Base-by-base conservation (phyloP, 1,140 invertebrate genomes). In the Calliopsis andreniformis region DNA sequence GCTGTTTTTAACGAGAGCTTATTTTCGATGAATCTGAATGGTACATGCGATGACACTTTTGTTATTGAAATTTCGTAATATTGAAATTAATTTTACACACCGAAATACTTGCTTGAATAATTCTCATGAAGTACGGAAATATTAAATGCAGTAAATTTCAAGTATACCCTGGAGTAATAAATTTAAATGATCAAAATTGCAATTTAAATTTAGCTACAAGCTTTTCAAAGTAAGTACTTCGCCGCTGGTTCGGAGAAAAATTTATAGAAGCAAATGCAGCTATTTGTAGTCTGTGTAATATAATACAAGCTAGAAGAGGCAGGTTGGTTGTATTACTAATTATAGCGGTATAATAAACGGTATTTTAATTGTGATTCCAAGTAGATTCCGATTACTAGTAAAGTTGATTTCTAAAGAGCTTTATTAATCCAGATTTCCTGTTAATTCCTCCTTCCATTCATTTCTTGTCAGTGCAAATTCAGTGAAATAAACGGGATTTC, bases 121-220 rank as follows among this genome's bases (percentile, higher is more conserved):
- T 39, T 39, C 35, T 39, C 35, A 39, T 39, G 35, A 3, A 39
- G 10, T 39, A 20, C 28, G 7, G 35, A 39, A 59, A 59, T 23
- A 39, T 39, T 5, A 23, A 20, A 39, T 8, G 8, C n/a, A 3
- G 32, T 23, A 59, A 39, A 35, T 59, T 39, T 0, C 14, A 53
- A 3, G 49, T 23, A 10, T 14, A 2, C 10, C 5, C 12, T 23
- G 8, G 10, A n/a, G 5, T 23, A n/a, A 30, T 64, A 47, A 47
- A 49, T 32, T 30, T 25, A 20, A 64, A 64, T 64, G 0, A 16
- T 20, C 4, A 25, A 23, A 47, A 64, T 64, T 64, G 62, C 45
- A 45, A 49, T 39, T 39, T 39, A 64, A 45, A 49, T 39, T 39
- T 39, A 3, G 35, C 4, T 39, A 10, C 4, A 39, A 5, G 35